Percentiles rank a stretch among this genome's conserved stretches.
These are phyloP conservation scores for Drosophila neutralis DNA, from an alignment of 2,888 invertebrate genomes.

Conservation along the genomic window DNA sequence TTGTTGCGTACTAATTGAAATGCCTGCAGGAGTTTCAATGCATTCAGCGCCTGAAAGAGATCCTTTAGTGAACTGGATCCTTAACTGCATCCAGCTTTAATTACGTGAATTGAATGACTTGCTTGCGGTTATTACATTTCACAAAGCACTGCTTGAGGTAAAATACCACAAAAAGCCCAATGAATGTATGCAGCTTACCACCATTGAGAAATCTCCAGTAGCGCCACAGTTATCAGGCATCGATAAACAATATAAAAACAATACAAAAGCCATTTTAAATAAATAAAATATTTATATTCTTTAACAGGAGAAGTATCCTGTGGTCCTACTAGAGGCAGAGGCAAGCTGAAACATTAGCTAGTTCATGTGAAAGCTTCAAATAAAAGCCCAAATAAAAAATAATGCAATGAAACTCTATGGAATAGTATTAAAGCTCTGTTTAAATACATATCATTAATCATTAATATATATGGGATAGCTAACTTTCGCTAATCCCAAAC, in stretches of 20 bases:
- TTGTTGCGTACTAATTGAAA: conserved; percentile 54
- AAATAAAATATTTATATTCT: conserved; percentile 6
- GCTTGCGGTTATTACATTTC: conserved; percentile 35
- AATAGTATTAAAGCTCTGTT: background rate
- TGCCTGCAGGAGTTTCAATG: conserved; percentile 36
- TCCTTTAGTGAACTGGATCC: background rate
- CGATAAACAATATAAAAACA: background rate
- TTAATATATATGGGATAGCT: background rate
- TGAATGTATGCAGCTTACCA: background rate
- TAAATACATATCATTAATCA: background rate
- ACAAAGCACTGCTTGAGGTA: conserved; percentile 9
- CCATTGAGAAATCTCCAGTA: background rate
- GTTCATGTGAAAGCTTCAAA: background rate
- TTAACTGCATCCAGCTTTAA: conserved; percentile 29
- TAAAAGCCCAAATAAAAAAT: background rate
- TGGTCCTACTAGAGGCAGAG: background rate
- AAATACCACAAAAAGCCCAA: background rate
- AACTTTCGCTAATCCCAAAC: background rate
- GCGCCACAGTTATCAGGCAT: conserved; percentile 2
- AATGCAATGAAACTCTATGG: background rate
- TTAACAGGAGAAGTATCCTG: background rate
- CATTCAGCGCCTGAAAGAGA: conserved; percentile 8
- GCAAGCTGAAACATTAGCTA: too few relatives aligned
- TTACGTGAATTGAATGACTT: conserved; percentile 12
- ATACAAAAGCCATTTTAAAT: background rate